Evolutionary conservation across 2,888 invertebrate genomes (phyloP).

Genomic region (Lysandra bellargus): DNA sequence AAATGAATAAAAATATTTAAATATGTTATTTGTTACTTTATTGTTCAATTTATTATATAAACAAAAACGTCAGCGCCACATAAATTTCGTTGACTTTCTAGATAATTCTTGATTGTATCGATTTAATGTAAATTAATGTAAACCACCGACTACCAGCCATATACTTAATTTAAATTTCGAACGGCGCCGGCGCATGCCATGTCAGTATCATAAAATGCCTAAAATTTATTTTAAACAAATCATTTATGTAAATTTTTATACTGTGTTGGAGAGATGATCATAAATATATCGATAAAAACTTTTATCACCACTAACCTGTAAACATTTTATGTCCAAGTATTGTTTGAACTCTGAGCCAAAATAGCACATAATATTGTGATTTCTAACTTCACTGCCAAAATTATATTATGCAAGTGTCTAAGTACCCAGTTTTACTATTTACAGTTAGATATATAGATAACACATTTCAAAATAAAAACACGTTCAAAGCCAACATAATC

Average conservation of each 20-base stretch:
- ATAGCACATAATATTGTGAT: too few relatives aligned
- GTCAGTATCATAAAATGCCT: slow-evolving; percentile 8
- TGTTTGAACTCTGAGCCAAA: too few relatives aligned
- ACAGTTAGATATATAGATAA: too few relatives aligned
- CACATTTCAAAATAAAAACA: too few relatives aligned
- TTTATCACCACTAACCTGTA: background rate
- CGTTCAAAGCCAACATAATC: too few relatives aligned
- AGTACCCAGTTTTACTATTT: too few relatives aligned
- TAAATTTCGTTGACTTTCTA: slow-evolving; percentile 34
- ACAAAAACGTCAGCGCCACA: slow-evolving; percentile 15
- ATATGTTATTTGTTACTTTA: background rate
- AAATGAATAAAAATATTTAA: background rate
- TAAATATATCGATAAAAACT: background rate
- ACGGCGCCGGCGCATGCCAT: slow-evolving; percentile 28
- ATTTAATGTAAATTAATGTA: slow-evolving; percentile 59
- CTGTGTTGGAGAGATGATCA: background rate
- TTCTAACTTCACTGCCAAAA: too few relatives aligned
- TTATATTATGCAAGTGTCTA: too few relatives aligned
- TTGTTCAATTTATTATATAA: slow-evolving; percentile 13
- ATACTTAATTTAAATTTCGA: slow-evolving; percentile 20
- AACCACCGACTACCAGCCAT: slow-evolving; percentile 46
- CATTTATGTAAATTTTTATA: background rate
- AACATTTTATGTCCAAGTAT: too few relatives aligned
- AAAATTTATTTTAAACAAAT: slow-evolving; percentile 1
- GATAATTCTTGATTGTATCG: slow-evolving; percentile 45